phyloP scores from a whole-genome alignment of 2,797 vertebrate species.

The Hozukius guyotensis region DNA sequence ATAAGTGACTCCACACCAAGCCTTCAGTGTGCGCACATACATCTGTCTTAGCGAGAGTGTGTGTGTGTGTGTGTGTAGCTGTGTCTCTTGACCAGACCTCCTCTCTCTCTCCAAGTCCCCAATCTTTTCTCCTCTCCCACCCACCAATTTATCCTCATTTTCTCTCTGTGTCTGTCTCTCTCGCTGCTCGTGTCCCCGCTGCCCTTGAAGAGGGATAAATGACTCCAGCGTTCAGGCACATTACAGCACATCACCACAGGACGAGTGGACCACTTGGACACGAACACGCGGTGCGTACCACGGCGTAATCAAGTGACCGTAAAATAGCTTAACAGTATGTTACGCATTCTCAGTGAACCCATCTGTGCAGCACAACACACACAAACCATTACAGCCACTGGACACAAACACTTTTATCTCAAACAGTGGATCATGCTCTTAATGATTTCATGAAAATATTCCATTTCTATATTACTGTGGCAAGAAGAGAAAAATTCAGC shows the following conservation, averaged over 20 bases:
- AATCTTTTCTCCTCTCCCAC: constrained; percentile 44
- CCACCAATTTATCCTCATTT: constrained; percentile 71
- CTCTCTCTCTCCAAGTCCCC: constrained; percentile 31
- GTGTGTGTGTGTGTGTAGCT: neutral
- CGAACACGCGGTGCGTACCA: neutral
- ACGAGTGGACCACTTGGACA: constrained; percentile 46
- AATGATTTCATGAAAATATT: neutral
- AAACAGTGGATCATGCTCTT: neutral
- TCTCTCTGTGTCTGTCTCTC: constrained; percentile 37
- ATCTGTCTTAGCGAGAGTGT: neutral
- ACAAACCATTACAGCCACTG: neutral
- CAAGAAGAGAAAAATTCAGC: neutral
- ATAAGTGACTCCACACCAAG: constrained; percentile 52
- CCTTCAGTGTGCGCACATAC: constrained; percentile 8
- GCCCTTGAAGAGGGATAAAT: constrained; percentile 70
- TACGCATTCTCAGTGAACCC: neutral
- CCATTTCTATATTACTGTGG: neutral
- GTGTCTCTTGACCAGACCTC: constrained; percentile 38
- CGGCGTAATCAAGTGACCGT: constrained; percentile 15
- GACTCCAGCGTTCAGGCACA: constrained; percentile 46
- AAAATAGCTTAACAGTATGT: constrained; percentile 1
- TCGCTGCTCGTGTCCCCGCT: constrained; percentile 36
- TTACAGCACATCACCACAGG: constrained; percentile 36
- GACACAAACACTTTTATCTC: neutral
- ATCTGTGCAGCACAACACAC: neutral